Percentiles rank a stretch among this genome's conserved stretches.
phyloP scores from a whole-genome alignment of 2,113 vertebrate species.

The Microcebus jonahi region DNA sequence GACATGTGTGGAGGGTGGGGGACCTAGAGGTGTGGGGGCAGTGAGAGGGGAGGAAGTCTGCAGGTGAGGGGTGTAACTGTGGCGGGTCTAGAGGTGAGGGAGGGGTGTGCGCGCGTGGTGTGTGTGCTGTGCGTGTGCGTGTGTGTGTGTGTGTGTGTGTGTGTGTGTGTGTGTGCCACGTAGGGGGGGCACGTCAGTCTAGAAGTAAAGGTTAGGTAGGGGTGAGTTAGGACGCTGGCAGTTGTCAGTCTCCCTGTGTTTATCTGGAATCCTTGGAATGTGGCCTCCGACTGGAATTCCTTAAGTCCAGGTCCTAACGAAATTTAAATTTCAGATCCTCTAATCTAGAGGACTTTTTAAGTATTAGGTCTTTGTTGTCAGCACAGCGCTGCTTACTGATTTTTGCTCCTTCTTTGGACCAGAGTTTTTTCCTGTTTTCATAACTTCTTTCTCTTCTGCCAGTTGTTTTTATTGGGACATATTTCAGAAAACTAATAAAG shows the following conservation, averaged over 20 bases:
- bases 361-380: background rate
- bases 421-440: background rate
- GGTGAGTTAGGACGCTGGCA: background rate
- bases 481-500: background rate
- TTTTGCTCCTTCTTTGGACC: background rate
- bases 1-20: background rate
- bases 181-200: background rate
- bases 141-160: too few species aligned
- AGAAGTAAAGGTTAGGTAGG: too few species aligned
- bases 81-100: background rate
- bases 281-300: background rate
- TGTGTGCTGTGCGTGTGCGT: background rate
- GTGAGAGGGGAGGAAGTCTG: background rate
- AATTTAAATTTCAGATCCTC: background rate
- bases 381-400: background rate
- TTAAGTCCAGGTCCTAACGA: background rate
- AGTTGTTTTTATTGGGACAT: background rate
- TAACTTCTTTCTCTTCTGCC: background rate
- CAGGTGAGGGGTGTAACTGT: background rate
- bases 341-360: background rate
- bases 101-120: background rate
- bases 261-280: background rate
- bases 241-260: rapidly evolving
- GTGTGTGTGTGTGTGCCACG: too few species aligned
- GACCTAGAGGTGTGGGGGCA: background rate